Base-by-base conservation (phyloP, 1,140 invertebrate genomes). In the Drosophila willistoni region DNA sequence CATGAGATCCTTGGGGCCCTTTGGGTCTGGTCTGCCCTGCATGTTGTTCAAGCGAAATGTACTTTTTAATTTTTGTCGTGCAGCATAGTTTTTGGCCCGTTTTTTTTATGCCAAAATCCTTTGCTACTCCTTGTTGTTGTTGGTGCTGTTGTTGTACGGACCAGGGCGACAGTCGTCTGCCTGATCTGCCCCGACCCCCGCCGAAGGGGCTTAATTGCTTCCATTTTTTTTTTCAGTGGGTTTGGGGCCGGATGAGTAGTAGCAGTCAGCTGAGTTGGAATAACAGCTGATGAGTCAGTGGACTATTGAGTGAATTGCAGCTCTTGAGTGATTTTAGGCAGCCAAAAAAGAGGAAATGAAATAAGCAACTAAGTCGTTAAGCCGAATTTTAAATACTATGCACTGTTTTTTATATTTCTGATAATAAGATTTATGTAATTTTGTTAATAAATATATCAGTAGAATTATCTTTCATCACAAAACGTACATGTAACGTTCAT, bases 41-140 rank as follows among this genome's bases (percentile, higher is more conserved):
- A 63, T 74, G 63, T 68, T 54, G 10, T 65, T 65, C 22, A 51
- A 65, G 55, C 71, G 63, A 56, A 10, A 56, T 73, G 75, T 73
- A 71, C 61, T 82, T 79, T 79, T 83, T 74, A 75, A 75, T 79
- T 82, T 78, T 51, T 79, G 71, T 84, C 79, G 79, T 81, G 79
- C 78, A 70, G 79, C 79, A 73, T 77, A 73, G 41, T 75, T 80
- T 75, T 75, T 75, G 60, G 78, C 55, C 44, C 14, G 14, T 57
- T 57, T 57, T 51, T 47, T 51, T 54, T 57, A 34, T 57, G 56
- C 33, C 56, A 59, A 59, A 59, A 12, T 12, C 7, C 44, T 47
- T 34, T 34, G 29, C 55, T 19, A 39, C 34, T 59, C 56, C 17
- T 34, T 59, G 34, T 36, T 36, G 29, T n/a, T 51, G 59, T 33